phyloP scores from a whole-genome alignment of 2,888 invertebrate species.

The Agonopterix heracliana region DNA sequence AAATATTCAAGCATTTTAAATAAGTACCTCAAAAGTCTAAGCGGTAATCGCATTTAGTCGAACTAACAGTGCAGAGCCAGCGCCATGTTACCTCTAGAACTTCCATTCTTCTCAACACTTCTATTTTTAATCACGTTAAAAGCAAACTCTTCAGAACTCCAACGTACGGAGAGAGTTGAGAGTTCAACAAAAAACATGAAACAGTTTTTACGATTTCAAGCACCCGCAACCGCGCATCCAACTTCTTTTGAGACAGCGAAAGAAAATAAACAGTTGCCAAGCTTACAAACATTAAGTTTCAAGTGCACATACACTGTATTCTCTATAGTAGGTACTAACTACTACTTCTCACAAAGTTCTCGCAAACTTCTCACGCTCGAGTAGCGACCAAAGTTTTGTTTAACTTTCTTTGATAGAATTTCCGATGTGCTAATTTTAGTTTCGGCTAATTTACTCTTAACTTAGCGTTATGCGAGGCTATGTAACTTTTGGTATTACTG shows the following conservation, averaged over 20 bases:
- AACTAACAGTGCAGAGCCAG: too few species aligned
- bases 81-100: too few species aligned
- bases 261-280: constrained; percentile 41
- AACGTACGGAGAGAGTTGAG: neutral
- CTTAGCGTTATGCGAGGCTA: neutral
- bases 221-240: constrained; percentile 20
- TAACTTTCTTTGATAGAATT: constrained; percentile 14
- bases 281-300: constrained; percentile 49
- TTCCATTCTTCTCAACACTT: too few species aligned
- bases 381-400: constrained; percentile 7
- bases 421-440: constrained; percentile 13
- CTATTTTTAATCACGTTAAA: too few species aligned
- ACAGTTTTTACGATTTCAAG: constrained; percentile 23
- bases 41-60: too few species aligned
- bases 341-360: constrained; percentile 2
- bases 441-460: constrained; percentile 10
- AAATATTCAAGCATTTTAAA: too few species aligned
- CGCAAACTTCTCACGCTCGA: constrained; percentile 7
- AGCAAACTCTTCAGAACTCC: neutral
- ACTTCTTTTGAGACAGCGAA: constrained; percentile 16
- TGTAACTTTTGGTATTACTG: too few species aligned
- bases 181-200: constrained; percentile 4
- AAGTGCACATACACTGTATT: constrained; percentile 30
- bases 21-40: too few species aligned
- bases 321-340: neutral